phyloP scores from a whole-genome alignment of 2,797 vertebrate genomes.

The Sebastes hopkinsi region DNA sequence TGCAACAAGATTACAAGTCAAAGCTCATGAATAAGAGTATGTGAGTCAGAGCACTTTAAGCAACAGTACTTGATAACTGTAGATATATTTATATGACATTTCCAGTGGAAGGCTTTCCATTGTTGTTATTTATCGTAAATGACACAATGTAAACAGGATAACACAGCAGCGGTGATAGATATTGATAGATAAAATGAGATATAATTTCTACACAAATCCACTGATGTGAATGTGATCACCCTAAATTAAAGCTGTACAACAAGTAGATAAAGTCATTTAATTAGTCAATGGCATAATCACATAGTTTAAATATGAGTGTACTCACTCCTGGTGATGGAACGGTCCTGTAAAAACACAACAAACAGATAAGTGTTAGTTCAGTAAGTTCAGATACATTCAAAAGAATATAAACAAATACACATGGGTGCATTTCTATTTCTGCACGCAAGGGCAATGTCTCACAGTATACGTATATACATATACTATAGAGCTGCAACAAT shows the following conservation, averaged over 20 bases:
- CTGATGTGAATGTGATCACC: neutral
- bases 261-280: neutral
- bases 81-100: neutral
- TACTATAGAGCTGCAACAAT: too few relatives aligned
- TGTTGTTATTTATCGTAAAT: neutral
- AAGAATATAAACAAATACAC: neutral
- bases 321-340: constrained; percentile 78
- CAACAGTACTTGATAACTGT: neutral
- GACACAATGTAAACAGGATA: neutral
- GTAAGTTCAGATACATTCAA: neutral
- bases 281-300: neutral
- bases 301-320: constrained; percentile 28
- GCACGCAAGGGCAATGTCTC: too few relatives aligned
- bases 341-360: constrained; percentile 71
- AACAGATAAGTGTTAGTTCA: constrained; percentile 7
- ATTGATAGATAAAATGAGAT: neutral
- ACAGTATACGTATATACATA: too few relatives aligned
- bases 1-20: constrained; percentile 30
- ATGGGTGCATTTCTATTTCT: too few relatives aligned
- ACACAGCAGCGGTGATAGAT: neutral
- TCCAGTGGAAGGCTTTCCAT: neutral
- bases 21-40: neutral
- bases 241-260: neutral
- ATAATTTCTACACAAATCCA: neutral
- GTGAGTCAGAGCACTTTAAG: constrained; percentile 10